These are phyloP conservation scores for Anisognathus igniventris DNA, from an alignment of 2,797 vertebrate genomes.

Conservation along the genomic window DNA sequence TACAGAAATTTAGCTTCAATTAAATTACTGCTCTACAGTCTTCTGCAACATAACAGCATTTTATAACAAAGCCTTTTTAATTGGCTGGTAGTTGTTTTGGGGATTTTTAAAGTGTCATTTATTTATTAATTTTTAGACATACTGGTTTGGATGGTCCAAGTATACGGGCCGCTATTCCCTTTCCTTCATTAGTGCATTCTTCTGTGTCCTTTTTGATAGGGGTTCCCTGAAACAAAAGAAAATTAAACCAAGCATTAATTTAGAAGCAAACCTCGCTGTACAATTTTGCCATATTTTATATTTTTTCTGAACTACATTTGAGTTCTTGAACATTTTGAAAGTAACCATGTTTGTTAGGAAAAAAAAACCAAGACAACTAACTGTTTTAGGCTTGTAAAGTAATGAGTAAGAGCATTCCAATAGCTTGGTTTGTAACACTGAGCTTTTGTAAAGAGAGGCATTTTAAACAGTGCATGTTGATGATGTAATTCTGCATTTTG, in stretches of 20 bases:
- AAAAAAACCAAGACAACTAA: not conserved
- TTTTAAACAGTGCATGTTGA: not conserved
- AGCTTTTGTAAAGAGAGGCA: not conserved
- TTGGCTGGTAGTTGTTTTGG: not conserved
- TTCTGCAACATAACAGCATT: not conserved
- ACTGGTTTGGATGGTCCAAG: constrained; percentile 94
- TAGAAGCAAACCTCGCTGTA: not conserved
- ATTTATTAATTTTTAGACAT: constrained; percentile 48
- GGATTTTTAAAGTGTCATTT: not conserved
- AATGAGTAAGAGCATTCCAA: not conserved
- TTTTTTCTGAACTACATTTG: not conserved
- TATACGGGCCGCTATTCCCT: constrained; percentile 92
- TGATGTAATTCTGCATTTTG: not conserved
- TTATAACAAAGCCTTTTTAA: not conserved
- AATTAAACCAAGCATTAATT: not conserved
- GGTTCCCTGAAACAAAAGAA: constrained; percentile 73
- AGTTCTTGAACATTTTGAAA: not conserved
- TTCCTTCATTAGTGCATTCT: constrained; percentile 86
- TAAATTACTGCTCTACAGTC: not conserved
- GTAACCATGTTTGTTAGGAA: not conserved
- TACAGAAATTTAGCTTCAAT: not conserved
- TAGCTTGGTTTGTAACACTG: not conserved
- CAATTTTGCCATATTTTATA: not conserved
- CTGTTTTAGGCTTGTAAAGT: not conserved
- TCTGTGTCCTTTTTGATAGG: constrained; percentile 90